Evolutionary conservation across 2,113 vertebrate genomes (phyloP), one percentile per base, ranked within the genome.

Genomic region (Microcebus murinus): DNA sequence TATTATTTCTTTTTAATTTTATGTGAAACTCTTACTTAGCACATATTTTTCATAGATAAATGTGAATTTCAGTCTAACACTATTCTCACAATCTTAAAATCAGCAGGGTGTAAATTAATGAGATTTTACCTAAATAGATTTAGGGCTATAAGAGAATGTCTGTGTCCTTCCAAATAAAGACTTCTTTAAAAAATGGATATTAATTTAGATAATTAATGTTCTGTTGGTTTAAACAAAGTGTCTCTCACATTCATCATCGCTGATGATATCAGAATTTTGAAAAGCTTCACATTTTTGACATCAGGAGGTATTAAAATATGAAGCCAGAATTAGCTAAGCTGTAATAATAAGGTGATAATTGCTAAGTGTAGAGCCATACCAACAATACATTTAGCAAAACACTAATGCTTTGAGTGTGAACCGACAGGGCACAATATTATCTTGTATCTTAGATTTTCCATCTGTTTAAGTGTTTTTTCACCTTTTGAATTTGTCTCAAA

Each of bases 261-360:
- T 73, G 57, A 93, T 95, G 82, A 96, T 80, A 80, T 83, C 74
- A 86, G 93, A 83, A 65, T 96, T 96, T 84, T 67, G 23, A 90
- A 81, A 90, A 93, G 20, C 42, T 73, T 81, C 67, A 79, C 57
- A 67, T 80, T 93, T 87, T 48, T 82, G 90, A 96, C 87, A 91
- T 39, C 70, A 73, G 71, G 42, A 93, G 17, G n/a, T n/a, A 87
- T 77, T 92, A 73, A 71, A 52, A 92, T 59, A 34, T 90, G 36
- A 95, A n/a, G 77, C 65, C 85, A 82, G 55, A 94, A 82, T 88
- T 76, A 88, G 87, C 94, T 94, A 95, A 97, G 57, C 73, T 96
- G 55, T 55, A 95, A 95, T 79, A 95, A 90, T 86, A 91, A 94
- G n/a, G 76, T 96, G 92, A 88, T 96, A 96, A 97, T 96, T 94